Percentiles rank a stretch among this genome's conserved stretches.
Conservation (phyloP, 2,888 invertebrate genomes). For the Hecatera dysodea region DNA sequence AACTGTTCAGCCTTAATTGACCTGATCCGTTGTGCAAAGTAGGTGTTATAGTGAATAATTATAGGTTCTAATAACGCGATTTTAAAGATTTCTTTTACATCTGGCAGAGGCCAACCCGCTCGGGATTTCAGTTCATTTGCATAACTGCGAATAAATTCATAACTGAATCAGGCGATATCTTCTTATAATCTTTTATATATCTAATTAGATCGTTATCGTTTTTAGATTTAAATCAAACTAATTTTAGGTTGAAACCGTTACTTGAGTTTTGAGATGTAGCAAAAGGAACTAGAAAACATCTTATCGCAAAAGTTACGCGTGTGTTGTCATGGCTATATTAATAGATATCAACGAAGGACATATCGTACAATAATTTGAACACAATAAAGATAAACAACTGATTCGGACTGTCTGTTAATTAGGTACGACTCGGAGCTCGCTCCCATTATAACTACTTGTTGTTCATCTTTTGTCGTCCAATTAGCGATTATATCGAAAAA, state of each 20-base stretch:
- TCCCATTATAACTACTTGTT: slow-evolving; percentile 1
- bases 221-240: neutral
- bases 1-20: slow-evolving; percentile 27
- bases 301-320: neutral
- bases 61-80: slow-evolving; percentile 15
- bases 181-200: neutral
- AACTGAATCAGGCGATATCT: neutral
- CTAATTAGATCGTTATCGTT: neutral
- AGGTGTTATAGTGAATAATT: slow-evolving; percentile 13
- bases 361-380: neutral
- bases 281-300: neutral
- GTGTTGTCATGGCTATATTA: neutral
- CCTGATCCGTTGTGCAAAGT: slow-evolving; percentile 28
- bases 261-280: neutral
- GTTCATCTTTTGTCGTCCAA: neutral
- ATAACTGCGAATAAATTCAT: neutral
- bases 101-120: slow-evolving; percentile 1
- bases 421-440: neutral
- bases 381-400: neutral
- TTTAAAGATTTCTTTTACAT: slow-evolving; percentile 38
- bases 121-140: neutral
- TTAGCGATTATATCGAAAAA: slow-evolving; percentile 8
- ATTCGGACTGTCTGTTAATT: neutral
- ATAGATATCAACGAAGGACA: neutral
- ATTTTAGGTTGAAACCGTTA: neutral